phyloP scores from a whole-genome alignment of 2,888 invertebrate genomes.

The Liopterus haemorrhoidalis region DNA sequence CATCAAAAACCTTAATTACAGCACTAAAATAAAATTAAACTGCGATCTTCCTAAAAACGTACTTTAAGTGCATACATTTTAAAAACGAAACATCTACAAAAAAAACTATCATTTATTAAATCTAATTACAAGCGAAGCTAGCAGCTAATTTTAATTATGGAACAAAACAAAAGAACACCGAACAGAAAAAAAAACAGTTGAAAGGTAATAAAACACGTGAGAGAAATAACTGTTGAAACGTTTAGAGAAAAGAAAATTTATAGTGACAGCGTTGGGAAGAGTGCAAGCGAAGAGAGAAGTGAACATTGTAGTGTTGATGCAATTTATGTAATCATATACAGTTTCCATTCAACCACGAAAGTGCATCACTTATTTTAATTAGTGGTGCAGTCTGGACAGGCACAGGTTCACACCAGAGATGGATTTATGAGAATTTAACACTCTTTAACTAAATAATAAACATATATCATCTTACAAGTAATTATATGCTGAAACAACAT shows the following conservation, averaged over 20 bases:
- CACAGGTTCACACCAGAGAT: background rate
- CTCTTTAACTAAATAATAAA: no score
- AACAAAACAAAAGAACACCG: slow-evolving; percentile 19
- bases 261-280: slow-evolving; percentile 16
- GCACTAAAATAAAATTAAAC: no score
- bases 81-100: no score
- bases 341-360: slow-evolving; percentile 35
- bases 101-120: no score
- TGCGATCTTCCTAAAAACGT: no score
- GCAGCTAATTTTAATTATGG: no score
- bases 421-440: no score
- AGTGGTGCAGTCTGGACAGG: slow-evolving; percentile 11
- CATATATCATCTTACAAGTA: no score
- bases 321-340: slow-evolving; percentile 39
- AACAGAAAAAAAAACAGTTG: slow-evolving; percentile 16
- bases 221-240: slow-evolving; percentile 23
- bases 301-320: slow-evolving; percentile 30
- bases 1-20: no score
- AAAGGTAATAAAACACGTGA: slow-evolving; percentile 25
- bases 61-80: no score
- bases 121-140: no score
- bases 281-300: slow-evolving; percentile 8
- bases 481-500: no score
- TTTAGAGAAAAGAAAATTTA: slow-evolving; percentile 22
- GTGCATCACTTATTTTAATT: slow-evolving; percentile 37